Conservation (phyloP, 2,888 invertebrate species). For the Leistus spinibarbis region DNA sequence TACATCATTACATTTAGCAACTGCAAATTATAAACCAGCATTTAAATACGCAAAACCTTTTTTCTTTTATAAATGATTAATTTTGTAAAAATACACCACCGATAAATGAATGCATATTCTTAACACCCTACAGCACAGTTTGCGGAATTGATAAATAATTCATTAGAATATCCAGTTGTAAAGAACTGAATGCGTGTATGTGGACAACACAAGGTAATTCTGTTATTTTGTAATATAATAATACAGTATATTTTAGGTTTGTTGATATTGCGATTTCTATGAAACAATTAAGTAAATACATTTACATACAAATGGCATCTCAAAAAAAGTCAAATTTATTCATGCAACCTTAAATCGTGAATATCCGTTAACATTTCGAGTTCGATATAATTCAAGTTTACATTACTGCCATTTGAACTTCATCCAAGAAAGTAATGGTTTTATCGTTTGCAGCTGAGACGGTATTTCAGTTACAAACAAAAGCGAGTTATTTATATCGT, state of each 20-base stretch:
- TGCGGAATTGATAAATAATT: conserved; percentile 24
- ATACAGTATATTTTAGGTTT: background rate
- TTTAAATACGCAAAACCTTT: background rate
- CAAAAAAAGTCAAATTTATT: no score
- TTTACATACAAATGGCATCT: no score
- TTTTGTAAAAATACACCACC: background rate
- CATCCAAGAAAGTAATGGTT: no score
- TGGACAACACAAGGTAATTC: background rate
- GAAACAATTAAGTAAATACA: no score
- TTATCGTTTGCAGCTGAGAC: no score
- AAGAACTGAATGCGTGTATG: background rate
- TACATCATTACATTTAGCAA: conserved; percentile 2
- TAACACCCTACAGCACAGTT: conserved; percentile 17
- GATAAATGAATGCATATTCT: background rate
- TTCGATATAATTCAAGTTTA: no score
- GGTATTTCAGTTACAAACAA: no score
- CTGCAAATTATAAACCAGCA: conserved; percentile 16
- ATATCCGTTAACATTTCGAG: no score
- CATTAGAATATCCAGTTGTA: conserved; percentile 11
- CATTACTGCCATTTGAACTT: no score
- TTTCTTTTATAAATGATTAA: background rate
- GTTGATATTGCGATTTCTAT: no score
- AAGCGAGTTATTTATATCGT: no score
- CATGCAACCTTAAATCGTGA: no score
- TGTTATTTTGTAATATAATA: background rate